Evolutionary conservation across 2,113 vertebrate species (phyloP).

Genomic region (Corythornis cristatus): DNA sequence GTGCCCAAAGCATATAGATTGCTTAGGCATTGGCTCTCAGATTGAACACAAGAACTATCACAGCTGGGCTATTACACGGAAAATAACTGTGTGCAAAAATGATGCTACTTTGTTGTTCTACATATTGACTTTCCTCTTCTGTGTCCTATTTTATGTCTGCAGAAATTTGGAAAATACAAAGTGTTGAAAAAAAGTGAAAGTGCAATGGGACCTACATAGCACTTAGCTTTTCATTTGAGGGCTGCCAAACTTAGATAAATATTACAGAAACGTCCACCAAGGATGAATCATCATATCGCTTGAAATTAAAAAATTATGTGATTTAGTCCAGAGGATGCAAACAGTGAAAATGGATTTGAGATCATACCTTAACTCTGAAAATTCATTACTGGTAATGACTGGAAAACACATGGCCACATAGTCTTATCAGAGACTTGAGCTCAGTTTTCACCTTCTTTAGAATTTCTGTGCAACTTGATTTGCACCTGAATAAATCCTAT

Average conservation of each 20-base stretch:
- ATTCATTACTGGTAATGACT: neutral
- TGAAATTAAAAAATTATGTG: neutral
- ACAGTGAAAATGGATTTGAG: neutral
- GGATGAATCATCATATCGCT: neutral
- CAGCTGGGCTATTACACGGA: neutral
- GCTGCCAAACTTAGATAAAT: neutral
- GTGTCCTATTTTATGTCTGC: neutral
- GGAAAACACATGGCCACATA: neutral
- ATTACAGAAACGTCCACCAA: neutral
- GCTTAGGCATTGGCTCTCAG: neutral
- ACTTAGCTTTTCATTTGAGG: neutral
- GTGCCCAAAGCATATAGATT: neutral
- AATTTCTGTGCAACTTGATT: neutral
- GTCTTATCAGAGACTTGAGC: neutral
- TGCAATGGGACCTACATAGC: neutral
- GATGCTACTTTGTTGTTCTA: neutral
- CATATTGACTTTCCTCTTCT: neutral
- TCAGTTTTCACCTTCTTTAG: neutral
- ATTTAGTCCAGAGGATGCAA: neutral
- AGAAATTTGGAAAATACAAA: neutral
- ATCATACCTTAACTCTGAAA: neutral
- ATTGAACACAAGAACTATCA: neutral
- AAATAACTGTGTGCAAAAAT: neutral
- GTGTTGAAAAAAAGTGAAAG: neutral
- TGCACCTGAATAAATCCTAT: neutral